Base-by-base conservation (phyloP, 1,140 invertebrate species). In the Bathynomus jamesi region DNA sequence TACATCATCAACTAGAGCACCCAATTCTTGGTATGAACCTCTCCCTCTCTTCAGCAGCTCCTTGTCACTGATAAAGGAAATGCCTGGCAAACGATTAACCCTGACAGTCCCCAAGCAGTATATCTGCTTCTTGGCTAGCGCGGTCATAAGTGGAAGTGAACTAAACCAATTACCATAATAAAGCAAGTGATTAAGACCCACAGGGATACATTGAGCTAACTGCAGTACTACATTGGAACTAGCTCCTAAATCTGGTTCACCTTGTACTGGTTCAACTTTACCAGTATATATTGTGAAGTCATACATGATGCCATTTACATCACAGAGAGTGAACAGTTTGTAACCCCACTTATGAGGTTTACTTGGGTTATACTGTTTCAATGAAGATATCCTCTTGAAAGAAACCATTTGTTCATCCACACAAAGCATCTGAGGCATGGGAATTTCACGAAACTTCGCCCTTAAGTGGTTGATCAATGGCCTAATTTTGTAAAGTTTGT, bases 361-460 rank as follows among this genome's bases (percentile, higher is more conserved):
- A n/a, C n/a, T n/a, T n/a, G n/a, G n/a, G n/a, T n/a, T n/a, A n/a
- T n/a, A n/a, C n/a, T n/a, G n/a, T n/a, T n/a, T n/a, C n/a, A n/a
- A n/a, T n/a, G n/a, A n/a, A n/a, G 77, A 71, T 24, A 30, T 71
- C 13, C 77, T 75, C 70, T 78, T 78, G 72, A 77, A 77, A 21
- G 72, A 69, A 7, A 77, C 73, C 60, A 74, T 72, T 70, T 77
- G 76, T 70, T 77, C 74, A 67, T 71, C 65, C n/a, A n/a, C n/a
- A n/a, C n/a, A n/a, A n/a, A n/a, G n/a, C n/a, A n/a, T n/a, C n/a
- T n/a, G n/a, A n/a, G 5, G 67, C 32, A 29, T 40, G 62, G 64
- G 28, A 65, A 65, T 65, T 5, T 28, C 30, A n/a, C 10, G 64
- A 21, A 65, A 65, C 40, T 28, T 65, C 5, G n/a, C 64, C 24